phyloP scores from a whole-genome alignment of 1,140 invertebrate genomes.

The Trachymyrmex cornetzi region DNA sequence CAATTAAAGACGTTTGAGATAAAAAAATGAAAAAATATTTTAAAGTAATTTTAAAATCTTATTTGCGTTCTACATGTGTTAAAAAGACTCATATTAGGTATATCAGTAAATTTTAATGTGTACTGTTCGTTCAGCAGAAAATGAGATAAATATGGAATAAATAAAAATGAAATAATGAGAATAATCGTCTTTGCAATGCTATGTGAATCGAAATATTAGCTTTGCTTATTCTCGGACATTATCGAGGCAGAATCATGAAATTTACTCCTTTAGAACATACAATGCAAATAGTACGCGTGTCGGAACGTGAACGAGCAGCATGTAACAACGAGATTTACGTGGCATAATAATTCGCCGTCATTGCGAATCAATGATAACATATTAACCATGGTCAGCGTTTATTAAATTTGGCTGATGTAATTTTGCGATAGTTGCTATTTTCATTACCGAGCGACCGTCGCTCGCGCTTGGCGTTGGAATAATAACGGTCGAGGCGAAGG shows the following conservation, averaged over 20 bases:
- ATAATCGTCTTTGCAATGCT: not conserved
- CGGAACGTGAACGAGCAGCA: not conserved
- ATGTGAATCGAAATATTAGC: not conserved
- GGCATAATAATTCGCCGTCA: conserved; percentile 55
- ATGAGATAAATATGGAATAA: not conserved
- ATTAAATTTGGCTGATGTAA: conserved; percentile 50
- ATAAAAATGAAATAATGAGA: not conserved
- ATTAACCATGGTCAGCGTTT: conserved; percentile 53
- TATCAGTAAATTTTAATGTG: not conserved
- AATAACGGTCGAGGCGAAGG: not conserved
- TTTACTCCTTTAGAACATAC: not conserved
- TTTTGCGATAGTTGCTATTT: conserved; percentile 45
- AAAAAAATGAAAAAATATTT: not conserved
- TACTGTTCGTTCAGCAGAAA: not conserved
- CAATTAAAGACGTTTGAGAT: not conserved
- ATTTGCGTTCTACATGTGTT: not conserved
- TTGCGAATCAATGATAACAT: conserved; percentile 42
- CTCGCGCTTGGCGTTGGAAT: conserved; percentile 23
- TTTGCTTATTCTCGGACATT: not conserved
- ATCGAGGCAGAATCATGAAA: not conserved
- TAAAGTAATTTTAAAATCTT: not conserved
- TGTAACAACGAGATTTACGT: conserved; percentile 43
- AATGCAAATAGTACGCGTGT: not conserved
- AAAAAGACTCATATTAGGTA: not conserved
- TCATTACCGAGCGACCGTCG: not conserved